These are phyloP conservation scores for Eciton burchellii DNA, from an alignment of 1,140 invertebrate species.

Conservation along the genomic window DNA sequence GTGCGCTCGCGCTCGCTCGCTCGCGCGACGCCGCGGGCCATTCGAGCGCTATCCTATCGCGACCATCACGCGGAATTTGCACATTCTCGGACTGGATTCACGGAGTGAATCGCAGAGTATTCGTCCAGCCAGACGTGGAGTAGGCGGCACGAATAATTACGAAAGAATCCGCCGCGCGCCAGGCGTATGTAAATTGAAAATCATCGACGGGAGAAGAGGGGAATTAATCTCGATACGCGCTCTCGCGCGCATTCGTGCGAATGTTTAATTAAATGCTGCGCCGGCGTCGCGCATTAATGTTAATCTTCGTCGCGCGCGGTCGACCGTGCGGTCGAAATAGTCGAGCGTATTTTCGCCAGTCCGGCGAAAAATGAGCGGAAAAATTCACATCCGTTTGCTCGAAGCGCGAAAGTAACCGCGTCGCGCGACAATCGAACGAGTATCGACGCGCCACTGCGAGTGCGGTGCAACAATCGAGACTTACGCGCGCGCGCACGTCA, in stretches of 20 bases:
- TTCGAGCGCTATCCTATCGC: conserved; percentile 40
- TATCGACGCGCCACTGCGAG: too few relatives aligned
- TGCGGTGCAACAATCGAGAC: too few relatives aligned
- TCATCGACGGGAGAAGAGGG: conserved; percentile 10
- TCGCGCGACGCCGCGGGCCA: conserved; percentile 21
- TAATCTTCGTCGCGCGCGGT: neutral
- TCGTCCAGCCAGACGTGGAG: neutral
- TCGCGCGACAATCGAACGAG: conserved; percentile 19
- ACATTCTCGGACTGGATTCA: conserved; percentile 67
- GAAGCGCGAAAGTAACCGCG: conserved; percentile 21
- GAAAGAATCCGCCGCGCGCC: conserved; percentile 39
- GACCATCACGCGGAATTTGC: conserved; percentile 58
- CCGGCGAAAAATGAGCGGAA: neutral
- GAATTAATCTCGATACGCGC: neutral
- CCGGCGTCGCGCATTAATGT: neutral
- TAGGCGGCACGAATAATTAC: conserved; percentile 23
- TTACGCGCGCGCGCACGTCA: neutral
- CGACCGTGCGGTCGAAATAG: too few relatives aligned
- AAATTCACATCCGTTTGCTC: conserved; percentile 20
- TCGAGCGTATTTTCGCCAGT: too few relatives aligned
- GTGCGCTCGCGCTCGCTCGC: too few relatives aligned
- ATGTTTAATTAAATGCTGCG: neutral
- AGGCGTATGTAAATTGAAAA: conserved; percentile 53
- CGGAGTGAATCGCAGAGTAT: conserved; percentile 45
- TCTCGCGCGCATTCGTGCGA: neutral